Conservation (phyloP, 2,888 invertebrate species). For the Iphiclides podalirius region DNA sequence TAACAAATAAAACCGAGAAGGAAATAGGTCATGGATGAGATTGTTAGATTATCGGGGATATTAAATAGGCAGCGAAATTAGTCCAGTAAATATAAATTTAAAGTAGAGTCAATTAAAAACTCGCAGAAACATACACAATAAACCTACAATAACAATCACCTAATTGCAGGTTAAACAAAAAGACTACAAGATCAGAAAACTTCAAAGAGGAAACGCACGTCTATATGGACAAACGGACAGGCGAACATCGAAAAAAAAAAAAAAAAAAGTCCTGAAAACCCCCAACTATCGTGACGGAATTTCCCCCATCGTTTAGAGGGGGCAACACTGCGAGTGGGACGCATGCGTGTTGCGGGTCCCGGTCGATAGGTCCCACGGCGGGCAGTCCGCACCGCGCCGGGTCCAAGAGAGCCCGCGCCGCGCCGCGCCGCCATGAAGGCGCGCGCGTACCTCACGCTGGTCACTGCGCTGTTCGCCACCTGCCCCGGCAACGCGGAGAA, state of each 20-base stretch:
- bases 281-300: not conserved
- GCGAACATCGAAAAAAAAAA: not conserved
- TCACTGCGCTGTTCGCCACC: slow-evolving; percentile 53
- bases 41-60: too few relatives aligned
- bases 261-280: not conserved
- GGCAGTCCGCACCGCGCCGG: slow-evolving; percentile 56
- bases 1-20: too few relatives aligned
- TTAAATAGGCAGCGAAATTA: too few relatives aligned
- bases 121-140: too few relatives aligned
- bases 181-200: too few relatives aligned
- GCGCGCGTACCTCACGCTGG: slow-evolving; percentile 59
- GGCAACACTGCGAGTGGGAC: slow-evolving; percentile 30
- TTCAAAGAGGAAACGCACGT: too few relatives aligned
- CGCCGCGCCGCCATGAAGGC: slow-evolving; percentile 69
- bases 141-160: too few relatives aligned
- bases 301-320: not conserved
- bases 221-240: not conserved
- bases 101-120: too few relatives aligned
- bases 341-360: slow-evolving; percentile 36
- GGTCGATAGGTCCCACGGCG: slow-evolving; percentile 36
- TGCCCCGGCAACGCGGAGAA: slow-evolving; percentile 65
- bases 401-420: slow-evolving; percentile 38
- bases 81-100: too few relatives aligned
- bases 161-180: too few relatives aligned
- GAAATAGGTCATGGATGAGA: too few relatives aligned